Evolutionary conservation across 1,140 invertebrate genomes (phyloP), one percentile per base, ranked within the genome.

Genomic region (Drosophila tani): DNA sequence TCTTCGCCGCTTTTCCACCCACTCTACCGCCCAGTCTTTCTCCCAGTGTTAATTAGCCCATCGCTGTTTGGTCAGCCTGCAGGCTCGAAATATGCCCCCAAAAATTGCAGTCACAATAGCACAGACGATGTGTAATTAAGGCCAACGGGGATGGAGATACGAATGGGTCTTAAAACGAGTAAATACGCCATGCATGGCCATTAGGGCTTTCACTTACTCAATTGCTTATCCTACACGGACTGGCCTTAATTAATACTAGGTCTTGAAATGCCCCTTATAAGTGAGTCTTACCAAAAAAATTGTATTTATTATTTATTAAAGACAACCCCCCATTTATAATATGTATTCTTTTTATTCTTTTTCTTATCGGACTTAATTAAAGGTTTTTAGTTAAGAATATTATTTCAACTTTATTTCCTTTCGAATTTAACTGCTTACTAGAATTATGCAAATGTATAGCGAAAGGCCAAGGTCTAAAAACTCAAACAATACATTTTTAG

Each of bases 1-100:
- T 19, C 9, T 15, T 17, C 27, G n/a, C 41, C 51, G 19, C 21
- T 6, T 7, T 12, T 4, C 12, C 38, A 17, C 47, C 41, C 51
- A 41, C 17, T 15, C 29, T 14, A 5, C 15, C 59, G n/a, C 40
- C 32, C 45, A 21, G 38, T 12, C 53, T 40, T 5, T 57, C 75
- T 2, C 41, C 73, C 50, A 57, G 65, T 58, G 81, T 88, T 87
- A 87, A 87, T 87, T 87, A 87, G 81, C 57, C 74, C 62, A 65
- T 70, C 43, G 58, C 66, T 82, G 65, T 79, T 85, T 60, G 82
- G 68, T 17, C 80, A 73, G 19, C 55, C 58, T 32, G 29, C 29
- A 67, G 65, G 29, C 38, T 38, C 38, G 29, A 50, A 73, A 58
- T 59, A 24, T 59, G 55, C 53, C 35, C 35, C 67, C 38, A 60